phyloP scores from a whole-genome alignment of 1,140 invertebrate genomes.

The Philopotamus ludificatus region DNA sequence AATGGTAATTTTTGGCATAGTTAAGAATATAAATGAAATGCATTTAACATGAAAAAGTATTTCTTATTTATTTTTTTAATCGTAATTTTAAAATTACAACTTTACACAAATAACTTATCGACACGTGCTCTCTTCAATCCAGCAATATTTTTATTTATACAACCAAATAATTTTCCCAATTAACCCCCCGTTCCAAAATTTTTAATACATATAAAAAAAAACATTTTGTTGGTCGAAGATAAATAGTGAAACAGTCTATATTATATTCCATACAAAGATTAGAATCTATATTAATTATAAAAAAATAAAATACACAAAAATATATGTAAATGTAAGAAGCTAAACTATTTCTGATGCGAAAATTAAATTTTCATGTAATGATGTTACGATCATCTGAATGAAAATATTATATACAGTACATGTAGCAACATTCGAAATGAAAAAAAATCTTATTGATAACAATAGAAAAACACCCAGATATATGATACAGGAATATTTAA shows the following conservation, averaged over 20 bases:
- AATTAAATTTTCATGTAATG: too few relatives aligned
- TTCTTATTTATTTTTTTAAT: constrained; percentile 39
- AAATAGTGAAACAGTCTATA: neutral
- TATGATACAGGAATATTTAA: too few relatives aligned
- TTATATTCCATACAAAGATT: too few relatives aligned
- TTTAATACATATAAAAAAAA: constrained; percentile 13
- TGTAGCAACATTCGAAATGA: too few relatives aligned
- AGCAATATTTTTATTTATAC: constrained; percentile 25
- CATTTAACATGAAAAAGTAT: constrained; percentile 35
- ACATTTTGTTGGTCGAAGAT: constrained; percentile 24
- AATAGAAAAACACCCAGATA: too few relatives aligned
- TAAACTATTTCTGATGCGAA: too few relatives aligned
- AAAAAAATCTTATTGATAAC: too few relatives aligned
- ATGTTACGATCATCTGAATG: too few relatives aligned
- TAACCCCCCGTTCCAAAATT: neutral
- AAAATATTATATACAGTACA: too few relatives aligned
- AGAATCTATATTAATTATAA: too few relatives aligned
- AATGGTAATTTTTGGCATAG: neutral
- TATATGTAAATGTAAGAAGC: too few relatives aligned
- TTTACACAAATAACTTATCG: constrained; percentile 35
- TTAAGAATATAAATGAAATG: neutral
- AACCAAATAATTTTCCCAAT: constrained; percentile 16
- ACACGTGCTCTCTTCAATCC: constrained; percentile 23
- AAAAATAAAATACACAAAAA: too few relatives aligned
- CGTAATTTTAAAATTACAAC: constrained; percentile 39